phyloP scores from a whole-genome alignment of 2,113 vertebrate species.

The Probosciger aterrimus region DNA sequence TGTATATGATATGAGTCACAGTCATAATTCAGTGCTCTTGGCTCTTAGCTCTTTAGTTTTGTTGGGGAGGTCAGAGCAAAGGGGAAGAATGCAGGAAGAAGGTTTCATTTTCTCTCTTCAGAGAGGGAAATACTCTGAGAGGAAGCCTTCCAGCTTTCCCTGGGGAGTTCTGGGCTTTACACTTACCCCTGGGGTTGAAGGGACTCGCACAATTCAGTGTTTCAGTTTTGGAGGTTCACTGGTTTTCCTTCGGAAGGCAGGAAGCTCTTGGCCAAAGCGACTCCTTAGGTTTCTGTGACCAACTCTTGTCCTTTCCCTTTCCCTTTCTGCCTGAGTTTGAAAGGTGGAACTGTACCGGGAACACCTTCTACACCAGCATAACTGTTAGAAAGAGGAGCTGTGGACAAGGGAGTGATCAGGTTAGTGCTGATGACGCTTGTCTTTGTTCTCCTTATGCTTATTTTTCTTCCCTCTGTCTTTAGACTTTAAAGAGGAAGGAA shows the following conservation, averaged over 20 bases:
- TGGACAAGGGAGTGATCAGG: neutral
- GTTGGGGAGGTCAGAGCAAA: no score
- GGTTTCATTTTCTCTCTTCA: neutral
- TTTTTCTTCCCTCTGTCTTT: neutral
- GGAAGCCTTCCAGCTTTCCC: neutral
- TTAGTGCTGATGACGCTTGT: neutral
- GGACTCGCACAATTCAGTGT: neutral
- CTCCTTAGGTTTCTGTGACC: neutral
- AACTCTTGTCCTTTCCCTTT: neutral
- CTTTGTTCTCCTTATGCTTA: neutral
- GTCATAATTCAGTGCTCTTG: neutral
- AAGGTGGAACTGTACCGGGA: neutral
- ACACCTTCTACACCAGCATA: neutral
- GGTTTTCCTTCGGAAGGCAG: neutral
- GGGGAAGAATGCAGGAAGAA: neutral
- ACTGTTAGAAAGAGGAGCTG: neutral
- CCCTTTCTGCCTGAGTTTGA: neutral
- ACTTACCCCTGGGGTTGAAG: neutral
- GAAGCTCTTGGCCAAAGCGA: neutral
- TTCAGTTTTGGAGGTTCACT: neutral
- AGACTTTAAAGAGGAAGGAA: conserved; percentile 96
- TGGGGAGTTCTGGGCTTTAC: neutral
- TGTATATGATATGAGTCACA: neutral
- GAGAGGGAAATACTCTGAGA: neutral
- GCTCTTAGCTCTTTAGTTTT: neutral